Evolutionary conservation across 2,888 invertebrate species (phyloP).

Genomic region (Thereva unica): DNA sequence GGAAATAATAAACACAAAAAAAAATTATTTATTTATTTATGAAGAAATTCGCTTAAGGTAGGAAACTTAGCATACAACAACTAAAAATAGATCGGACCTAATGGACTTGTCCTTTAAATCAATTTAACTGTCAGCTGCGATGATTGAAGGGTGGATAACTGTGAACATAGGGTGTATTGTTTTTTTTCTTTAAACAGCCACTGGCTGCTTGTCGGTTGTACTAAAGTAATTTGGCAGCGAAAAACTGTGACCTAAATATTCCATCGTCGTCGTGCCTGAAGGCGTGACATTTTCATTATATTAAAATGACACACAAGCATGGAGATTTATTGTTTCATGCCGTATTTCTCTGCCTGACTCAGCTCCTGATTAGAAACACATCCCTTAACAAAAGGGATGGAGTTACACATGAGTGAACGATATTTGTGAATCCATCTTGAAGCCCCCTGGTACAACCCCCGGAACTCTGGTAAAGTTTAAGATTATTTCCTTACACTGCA

Average conservation of each 20-base stretch:
- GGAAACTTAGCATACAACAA: not conserved
- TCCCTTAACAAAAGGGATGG: not conserved
- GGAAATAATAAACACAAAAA: constrained; percentile 20
- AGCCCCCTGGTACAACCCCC: not conserved
- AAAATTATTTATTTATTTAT: not conserved
- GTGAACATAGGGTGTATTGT: not conserved
- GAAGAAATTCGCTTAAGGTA: not conserved
- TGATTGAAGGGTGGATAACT: constrained; percentile 22
- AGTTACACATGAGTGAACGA: not conserved
- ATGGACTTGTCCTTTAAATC: constrained; percentile 24
- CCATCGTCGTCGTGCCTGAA: constrained; percentile 6
- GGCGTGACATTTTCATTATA: constrained; percentile 21
- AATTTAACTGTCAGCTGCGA: constrained; percentile 22
- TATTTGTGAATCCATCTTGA: not conserved
- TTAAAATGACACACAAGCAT: constrained; percentile 16
- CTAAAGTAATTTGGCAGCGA: not conserved
- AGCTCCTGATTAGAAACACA: not conserved
- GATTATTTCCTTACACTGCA: constrained; percentile 13
- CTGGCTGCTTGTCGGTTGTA: not conserved
- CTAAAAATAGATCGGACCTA: constrained; percentile 14
- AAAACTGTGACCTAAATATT: constrained; percentile 2
- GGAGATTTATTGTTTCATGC: constrained; percentile 5
- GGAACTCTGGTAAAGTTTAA: not conserved
- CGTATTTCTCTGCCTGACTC: constrained; percentile 2
- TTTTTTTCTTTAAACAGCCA: no score